Evolutionary conservation across 1,140 invertebrate species (phyloP), one percentile per base, ranked within the genome.

Genomic region (Helicoverpa zea): DNA sequence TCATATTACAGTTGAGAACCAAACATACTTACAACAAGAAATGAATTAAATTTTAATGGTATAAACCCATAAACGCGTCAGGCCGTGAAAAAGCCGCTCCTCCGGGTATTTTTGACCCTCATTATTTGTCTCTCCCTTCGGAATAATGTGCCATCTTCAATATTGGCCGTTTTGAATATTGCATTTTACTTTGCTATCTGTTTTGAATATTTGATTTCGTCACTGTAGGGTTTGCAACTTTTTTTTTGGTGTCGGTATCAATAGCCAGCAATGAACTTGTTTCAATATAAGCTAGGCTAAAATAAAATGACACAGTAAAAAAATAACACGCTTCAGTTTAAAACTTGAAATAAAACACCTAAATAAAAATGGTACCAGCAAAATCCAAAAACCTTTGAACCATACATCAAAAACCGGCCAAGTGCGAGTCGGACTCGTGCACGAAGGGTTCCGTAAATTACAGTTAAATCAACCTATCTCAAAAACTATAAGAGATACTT

Each of bases 1-100:
- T 9, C 35, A 43, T 43, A 9, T 43, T 7, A 43, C 18, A 29
- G 13, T 14, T 54, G 13, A 49, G 30, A 63, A 30, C 23, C 51
- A 59, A 58, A 58, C 29, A 47, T 52, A 10, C 47, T 70, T 59
- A 78, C 47, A 61, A 74, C 52, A 58, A 70, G 63, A 70, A 83
- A 85, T 79, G 80, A 81, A 75, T 85, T 81, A 85, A 85, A 85
- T 81, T 83, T 83, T 85, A 85, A 85, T 85, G 82, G 78, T 74
- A 80, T 79, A 79, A 80, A 76, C 83, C 82, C 82, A 85, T 83
- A 81, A 85, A 82, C 59, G 80, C 73, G 75, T 75, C 63, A 79
- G 70, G 79, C 43, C 80, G 80, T 80, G 84, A 80, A 85, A 84
- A 74, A 66, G 80, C 66, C 75, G 77, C 72, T 81, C 79, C 76